Evolutionary conservation across 2,797 vertebrate species (phyloP), one percentile per base, ranked within the genome.

Genomic region (Sebastes umbrosus): DNA sequence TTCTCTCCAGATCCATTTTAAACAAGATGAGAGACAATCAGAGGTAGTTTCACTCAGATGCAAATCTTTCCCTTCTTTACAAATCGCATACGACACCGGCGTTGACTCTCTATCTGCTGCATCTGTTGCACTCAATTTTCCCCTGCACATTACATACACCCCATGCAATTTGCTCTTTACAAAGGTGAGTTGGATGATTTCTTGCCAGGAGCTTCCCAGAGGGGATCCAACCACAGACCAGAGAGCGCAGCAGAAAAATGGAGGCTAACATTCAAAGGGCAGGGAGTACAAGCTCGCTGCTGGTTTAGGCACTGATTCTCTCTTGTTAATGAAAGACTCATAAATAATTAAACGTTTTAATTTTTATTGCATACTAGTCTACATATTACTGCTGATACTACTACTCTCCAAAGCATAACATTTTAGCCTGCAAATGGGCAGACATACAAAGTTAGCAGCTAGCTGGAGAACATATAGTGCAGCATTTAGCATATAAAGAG

Each of bases 11-110:
- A 83, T 80, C 55, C n/a, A 81, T 77, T 82, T 88, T 69, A 72
- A 88, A 87, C 36, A 77, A 62, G 75, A 34, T 52, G 50, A 70
- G 71, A 62, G 31, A 57, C 80, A 78, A 78, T 82, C 75, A 82
- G 69, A 79, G 63, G 66, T 25, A 67, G 59, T 82, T 83, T 86
- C 66, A 69, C 75, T 87, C 74, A 69, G 76, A 91, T 89, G 80
- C n/a, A 83, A 75, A 90, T 92, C 79, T 79, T 68, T 80, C 2
- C 50, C 69, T 77, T 73, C 64, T 77, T 63, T 84, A 79, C 68
- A 85, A 76, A 77, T 69, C 57, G 58, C 20, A 72, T 1, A 36
- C 8, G 54, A 59, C 64, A 39, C 55, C 31, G 27, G 2, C n/a
- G 4, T 67, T 75, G 52, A 74, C 65, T 80, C 14, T 69, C 60